A percentile compares a stretch with the other conserved stretches of the same genome.
Conservation (phyloP, 2,113 vertebrate genomes). For the Microcebus jonahi region DNA sequence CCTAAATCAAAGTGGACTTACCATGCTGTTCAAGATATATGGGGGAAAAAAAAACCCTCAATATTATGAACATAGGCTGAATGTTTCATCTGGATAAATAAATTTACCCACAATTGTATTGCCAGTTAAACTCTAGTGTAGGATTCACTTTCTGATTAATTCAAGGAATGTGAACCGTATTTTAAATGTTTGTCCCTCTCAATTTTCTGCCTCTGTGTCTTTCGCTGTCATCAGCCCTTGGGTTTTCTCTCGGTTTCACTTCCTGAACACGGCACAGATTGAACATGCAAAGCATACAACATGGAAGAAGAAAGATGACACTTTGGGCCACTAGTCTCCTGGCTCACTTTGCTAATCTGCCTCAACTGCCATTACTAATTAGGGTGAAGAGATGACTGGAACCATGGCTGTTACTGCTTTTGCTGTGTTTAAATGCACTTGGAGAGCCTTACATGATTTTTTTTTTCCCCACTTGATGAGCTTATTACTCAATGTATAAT, state of each 20-base stretch:
- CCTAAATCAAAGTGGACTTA: neutral
- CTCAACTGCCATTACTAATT: constrained; percentile 56
- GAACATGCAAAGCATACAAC: constrained; percentile 57
- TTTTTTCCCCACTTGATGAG: constrained; percentile 28
- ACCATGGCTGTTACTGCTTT: neutral
- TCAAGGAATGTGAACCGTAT: neutral
- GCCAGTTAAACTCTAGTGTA: neutral
- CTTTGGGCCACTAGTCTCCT: constrained; percentile 45
- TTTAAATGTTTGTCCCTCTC: neutral
- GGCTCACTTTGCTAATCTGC: constrained; percentile 72
- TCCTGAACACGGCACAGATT: constrained; percentile 41
- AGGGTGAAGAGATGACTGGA: constrained; percentile 42
- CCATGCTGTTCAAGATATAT: neutral
- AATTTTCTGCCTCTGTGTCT: neutral
- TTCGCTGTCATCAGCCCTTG: neutral
- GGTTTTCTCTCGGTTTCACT: constrained; percentile 13
- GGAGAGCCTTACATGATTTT: neutral
- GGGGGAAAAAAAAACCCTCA: neutral
- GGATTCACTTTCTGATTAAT: constrained; percentile 40
- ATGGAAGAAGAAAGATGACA: constrained; percentile 36
- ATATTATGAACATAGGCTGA: neutral
- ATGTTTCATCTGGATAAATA: neutral
- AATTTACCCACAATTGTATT: neutral
- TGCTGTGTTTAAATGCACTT: neutral
- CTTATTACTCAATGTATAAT: constrained; percentile 25